A percentile compares a stretch with the other conserved stretches of the same genome.
phyloP scores from a whole-genome alignment of 1,140 invertebrate genomes.

The Conus ventricosus region DNA sequence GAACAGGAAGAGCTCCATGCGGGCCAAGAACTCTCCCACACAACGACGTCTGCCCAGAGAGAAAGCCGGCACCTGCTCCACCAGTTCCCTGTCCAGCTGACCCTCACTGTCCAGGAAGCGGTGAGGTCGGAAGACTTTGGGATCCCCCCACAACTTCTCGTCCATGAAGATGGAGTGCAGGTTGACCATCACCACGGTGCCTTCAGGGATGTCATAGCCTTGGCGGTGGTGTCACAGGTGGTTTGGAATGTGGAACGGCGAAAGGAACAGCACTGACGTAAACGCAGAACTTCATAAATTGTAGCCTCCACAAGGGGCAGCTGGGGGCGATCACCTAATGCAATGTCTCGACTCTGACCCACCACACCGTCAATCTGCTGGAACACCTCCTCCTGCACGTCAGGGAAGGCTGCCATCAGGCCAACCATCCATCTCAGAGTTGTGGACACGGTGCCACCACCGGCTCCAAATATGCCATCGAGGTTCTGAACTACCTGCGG shows the following conservation, averaged over 20 bases:
- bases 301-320: conserved; percentile 33
- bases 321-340: conserved; percentile 21
- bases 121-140: conserved; percentile 83
- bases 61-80: conserved; percentile 39
- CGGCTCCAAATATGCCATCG: conserved; percentile 88
- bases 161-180: conserved; percentile 64
- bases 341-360: conserved; percentile 83
- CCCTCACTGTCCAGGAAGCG: conserved; percentile 83
- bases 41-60: conserved; percentile 51
- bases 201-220: conserved; percentile 69
- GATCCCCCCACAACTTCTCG: conserved; percentile 79
- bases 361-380: conserved; percentile 87
- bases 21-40: conserved; percentile 55
- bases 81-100: conserved; percentile 69
- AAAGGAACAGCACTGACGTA: conserved; percentile 11
- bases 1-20: conserved; percentile 54
- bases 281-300: conserved; percentile 75
- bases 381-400: conserved; percentile 86
- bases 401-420: conserved; percentile 84
- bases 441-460: conserved; percentile 89
- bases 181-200: conserved; percentile 68
- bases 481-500: conserved; percentile 25
- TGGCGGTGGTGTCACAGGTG: conserved; percentile 56
- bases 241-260: conserved; percentile 53
- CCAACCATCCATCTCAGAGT: conserved; percentile 90